A percentile compares a stretch with the other conserved stretches of the same genome.
These are phyloP conservation scores for Drosophila saltans DNA, from an alignment of 1,140 invertebrate species.

Conservation along the genomic window DNA sequence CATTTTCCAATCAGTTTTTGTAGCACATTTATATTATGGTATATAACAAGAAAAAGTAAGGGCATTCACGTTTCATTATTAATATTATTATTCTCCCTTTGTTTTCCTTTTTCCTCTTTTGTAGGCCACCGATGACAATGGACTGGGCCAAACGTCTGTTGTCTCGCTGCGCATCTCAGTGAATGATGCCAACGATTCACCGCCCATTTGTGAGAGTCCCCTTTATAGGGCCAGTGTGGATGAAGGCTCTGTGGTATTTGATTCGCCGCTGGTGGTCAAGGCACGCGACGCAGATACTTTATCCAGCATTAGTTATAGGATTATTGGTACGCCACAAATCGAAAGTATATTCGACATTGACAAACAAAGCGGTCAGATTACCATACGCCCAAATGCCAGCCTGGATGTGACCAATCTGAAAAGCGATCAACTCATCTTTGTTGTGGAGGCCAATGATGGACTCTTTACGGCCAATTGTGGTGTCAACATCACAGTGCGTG, in stretches of 20 bases:
- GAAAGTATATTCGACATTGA: constrained; percentile 76
- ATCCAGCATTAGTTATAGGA: constrained; percentile 89
- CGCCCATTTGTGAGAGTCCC: constrained; percentile 89
- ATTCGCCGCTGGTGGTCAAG: constrained; percentile 88
- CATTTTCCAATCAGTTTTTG: too few species aligned
- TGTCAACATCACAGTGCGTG: constrained; percentile 90
- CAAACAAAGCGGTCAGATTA: constrained; percentile 76
- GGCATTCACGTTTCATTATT: constrained; percentile 2
- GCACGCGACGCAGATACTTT: constrained; percentile 92
- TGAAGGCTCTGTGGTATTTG: constrained; percentile 92
- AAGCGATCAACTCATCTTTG: constrained; percentile 73
- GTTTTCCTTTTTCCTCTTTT: neutral
- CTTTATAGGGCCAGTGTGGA: constrained; percentile 92
- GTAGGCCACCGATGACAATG: constrained; percentile 93
- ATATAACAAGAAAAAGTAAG: neutral
- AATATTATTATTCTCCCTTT: too few species aligned
- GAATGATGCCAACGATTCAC: constrained; percentile 93
- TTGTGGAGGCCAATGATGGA: constrained; percentile 88
- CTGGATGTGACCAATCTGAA: constrained; percentile 82
- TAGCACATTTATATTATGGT: neutral
- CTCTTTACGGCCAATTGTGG: constrained; percentile 87
- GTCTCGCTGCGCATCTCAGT: constrained; percentile 91
- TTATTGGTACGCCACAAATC: constrained; percentile 72
- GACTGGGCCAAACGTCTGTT: constrained; percentile 89
- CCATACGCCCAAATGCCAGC: constrained; percentile 70